These are phyloP conservation scores for Coenobita brevimanus DNA, from an alignment of 1,140 invertebrate species.

Conservation along the genomic window DNA sequence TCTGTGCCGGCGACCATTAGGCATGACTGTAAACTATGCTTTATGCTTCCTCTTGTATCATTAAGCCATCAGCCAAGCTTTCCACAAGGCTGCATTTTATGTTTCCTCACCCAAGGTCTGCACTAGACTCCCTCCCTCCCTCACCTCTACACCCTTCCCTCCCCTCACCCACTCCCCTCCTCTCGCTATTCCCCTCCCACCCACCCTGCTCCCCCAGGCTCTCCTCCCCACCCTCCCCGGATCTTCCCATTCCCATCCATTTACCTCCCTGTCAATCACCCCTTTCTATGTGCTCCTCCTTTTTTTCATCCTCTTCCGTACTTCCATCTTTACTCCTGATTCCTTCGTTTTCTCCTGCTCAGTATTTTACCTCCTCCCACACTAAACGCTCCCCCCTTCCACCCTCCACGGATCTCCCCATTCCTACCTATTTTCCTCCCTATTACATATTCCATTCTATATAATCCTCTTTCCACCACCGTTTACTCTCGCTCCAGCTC, in stretches of 20 bases:
- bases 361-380: no score
- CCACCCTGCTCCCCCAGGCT: background rate
- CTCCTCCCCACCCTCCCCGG: background rate
- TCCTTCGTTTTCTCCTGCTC: no score
- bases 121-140: background rate
- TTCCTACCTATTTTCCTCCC: background rate
- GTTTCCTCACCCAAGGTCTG: background rate
- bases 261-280: no score
- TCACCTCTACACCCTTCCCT: background rate
- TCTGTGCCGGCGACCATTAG: background rate
- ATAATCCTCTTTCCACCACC: background rate
- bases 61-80: slow-evolving; percentile 31
- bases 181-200: background rate
- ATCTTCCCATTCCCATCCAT: background rate
- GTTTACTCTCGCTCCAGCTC: no score
- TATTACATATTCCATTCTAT: background rate
- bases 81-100: slow-evolving; percentile 38
- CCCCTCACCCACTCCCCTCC: background rate
- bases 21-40: slow-evolving; percentile 36
- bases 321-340: no score
- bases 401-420: background rate
- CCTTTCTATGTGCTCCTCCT: no score
- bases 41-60: slow-evolving; percentile 45
- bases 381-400: no score
- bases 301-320: background rate